Evolutionary conservation across 2,888 invertebrate genomes (phyloP), one percentile per base, ranked within the genome.

Genomic region (Aphrophora alni): DNA sequence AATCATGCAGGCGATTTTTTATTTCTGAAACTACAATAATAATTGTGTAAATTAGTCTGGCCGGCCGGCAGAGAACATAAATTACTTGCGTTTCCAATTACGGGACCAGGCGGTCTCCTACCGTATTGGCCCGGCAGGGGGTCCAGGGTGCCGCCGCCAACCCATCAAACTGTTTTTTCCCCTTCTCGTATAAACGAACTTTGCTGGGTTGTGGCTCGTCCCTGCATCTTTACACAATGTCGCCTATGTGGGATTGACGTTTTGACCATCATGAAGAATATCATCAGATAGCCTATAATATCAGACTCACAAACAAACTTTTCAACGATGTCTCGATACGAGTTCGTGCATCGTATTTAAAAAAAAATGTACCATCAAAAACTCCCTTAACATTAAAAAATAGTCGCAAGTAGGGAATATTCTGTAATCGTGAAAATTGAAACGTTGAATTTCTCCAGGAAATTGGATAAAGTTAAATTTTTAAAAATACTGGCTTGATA

Each of bases 31-130:
- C 21, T 59, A 59, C 59, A 59, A 59, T 8, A 59, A 59, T 59
- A 59, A 59, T 59, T 59, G 59, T 59, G 59, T 59, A 59, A 59
- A 59, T 59, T 59, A 59, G 59, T 59, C 59, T 59, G 59, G 21
- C 59, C 59, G 59, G 14, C 8, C 12, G 44, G 14, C 8, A 14
- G 44, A 21, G 21, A n/a, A 59, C 59, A 59, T 59, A 59, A 59
- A 59, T 59, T 5, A n/a, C 59, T 4, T 0, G 21, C 21, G 59
- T 59, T 59, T 59, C 59, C 59, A 59, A 59, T 59, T 59, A 59
- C 59, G n/a, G 59, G 59, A 59, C 59, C 59, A 59, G 59, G 59
- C 59, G 59, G 59, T 5, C 59, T 59, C 59, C 59, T 59, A 59
- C 59, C 21, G 59, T 59, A 59, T 59, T 59, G 59, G 21, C 59